Evolutionary conservation across 2,797 vertebrate genomes (phyloP).

Genomic region (Malacoctenus gilli): DNA sequence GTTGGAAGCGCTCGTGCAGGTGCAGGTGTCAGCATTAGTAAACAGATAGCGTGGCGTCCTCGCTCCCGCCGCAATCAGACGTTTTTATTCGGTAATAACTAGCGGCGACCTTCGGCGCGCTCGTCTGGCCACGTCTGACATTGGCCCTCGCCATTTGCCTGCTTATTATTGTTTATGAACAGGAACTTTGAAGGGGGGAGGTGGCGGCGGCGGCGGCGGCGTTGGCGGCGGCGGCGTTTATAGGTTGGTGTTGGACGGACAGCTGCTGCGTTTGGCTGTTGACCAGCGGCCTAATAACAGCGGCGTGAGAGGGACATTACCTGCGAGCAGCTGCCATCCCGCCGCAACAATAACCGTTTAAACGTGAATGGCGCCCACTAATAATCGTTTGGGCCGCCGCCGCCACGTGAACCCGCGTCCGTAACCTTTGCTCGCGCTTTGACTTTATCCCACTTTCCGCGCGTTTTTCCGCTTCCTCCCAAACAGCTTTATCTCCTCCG

Average conservation of each 20-base stretch:
- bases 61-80: no score
- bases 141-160: conserved; percentile 78
- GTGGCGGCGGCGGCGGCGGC: no score
- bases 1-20: no score
- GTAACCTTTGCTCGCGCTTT: conserved; percentile 31
- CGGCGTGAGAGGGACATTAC: conserved; percentile 73
- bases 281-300: conserved; percentile 78
- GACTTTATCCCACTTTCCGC: no score
- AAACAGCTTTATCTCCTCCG: conserved; percentile 22
- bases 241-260: conserved; percentile 78
- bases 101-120: conserved; percentile 74
- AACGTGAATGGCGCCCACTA: conserved; percentile 42
- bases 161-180: conserved; percentile 82
- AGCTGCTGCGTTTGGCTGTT: conserved; percentile 83
- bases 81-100: no score
- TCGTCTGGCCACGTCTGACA: conserved; percentile 75
- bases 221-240: conserved; percentile 72
- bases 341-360: conserved; percentile 57
- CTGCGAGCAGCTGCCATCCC: conserved; percentile 75
- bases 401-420: conserved; percentile 27
- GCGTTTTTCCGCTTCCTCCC: background rate
- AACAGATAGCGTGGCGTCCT: no score
- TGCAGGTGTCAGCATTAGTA: no score
- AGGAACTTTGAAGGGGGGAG: no score
- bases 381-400: conserved; percentile 51